Evolutionary conservation across 2,113 vertebrate genomes (phyloP).

Genomic region (Thunnus thynnus): DNA sequence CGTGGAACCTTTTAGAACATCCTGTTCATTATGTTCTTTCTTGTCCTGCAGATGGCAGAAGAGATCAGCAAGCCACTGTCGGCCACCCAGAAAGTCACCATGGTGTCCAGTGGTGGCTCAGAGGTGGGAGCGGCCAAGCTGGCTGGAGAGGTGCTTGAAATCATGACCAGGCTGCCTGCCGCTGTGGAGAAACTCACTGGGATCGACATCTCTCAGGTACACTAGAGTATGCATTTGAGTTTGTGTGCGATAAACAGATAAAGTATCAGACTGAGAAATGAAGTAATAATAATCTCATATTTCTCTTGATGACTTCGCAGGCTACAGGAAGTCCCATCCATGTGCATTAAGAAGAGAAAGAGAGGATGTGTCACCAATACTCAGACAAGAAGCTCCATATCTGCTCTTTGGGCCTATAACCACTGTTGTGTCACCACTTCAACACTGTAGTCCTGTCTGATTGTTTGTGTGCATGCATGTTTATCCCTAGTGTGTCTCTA

Average conservation of each 20-base stretch:
- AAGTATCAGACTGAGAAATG: neutral
- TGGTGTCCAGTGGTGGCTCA: slow-evolving; percentile 90
- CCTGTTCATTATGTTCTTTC: neutral
- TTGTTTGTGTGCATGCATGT: slow-evolving; percentile 56
- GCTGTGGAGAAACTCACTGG: slow-evolving; percentile 91
- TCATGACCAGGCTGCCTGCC: slow-evolving; percentile 88
- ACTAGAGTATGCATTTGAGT: neutral
- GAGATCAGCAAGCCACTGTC: slow-evolving; percentile 91
- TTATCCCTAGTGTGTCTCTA: slow-evolving; percentile 28
- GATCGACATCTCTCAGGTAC: slow-evolving; percentile 88
- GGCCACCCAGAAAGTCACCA: slow-evolving; percentile 87
- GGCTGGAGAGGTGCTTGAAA: slow-evolving; percentile 92
- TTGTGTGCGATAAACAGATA: neutral
- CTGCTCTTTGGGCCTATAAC: slow-evolving; percentile 49
- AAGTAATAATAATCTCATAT: neutral
- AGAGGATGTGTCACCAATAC: neutral
- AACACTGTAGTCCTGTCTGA: slow-evolving; percentile 13
- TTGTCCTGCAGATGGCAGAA: slow-evolving; percentile 87
- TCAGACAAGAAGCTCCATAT: slow-evolving; percentile 26
- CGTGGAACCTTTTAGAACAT: no score
- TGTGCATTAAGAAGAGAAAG: slow-evolving; percentile 54
- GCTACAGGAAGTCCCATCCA: slow-evolving; percentile 27
- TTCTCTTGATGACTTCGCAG: slow-evolving; percentile 52
- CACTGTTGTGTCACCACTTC: slow-evolving; percentile 34
- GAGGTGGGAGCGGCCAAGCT: slow-evolving; percentile 90